Percentiles rank a stretch among this genome's conserved stretches.
These are phyloP conservation scores for Mythimna impura DNA, from an alignment of 2,888 invertebrate genomes.

Conservation along the genomic window DNA sequence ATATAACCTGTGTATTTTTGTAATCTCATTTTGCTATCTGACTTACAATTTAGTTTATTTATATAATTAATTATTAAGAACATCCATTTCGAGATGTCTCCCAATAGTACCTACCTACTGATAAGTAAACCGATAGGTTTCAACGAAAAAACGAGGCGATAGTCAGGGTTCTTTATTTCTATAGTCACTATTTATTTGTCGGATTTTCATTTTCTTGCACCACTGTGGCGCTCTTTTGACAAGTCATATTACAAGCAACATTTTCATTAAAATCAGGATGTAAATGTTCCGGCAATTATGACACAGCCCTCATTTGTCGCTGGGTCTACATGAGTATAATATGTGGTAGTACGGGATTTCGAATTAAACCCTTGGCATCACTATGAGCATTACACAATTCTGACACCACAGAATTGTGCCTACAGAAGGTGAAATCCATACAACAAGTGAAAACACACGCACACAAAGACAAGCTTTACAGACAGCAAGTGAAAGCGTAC, in stretches of 20 bases:
- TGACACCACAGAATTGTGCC: neutral
- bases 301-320: neutral
- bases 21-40: no score
- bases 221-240: neutral
- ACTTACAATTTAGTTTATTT: no score
- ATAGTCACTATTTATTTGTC: no score
- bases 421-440: constrained; percentile 1
- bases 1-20: no score
- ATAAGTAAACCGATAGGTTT: no score
- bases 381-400: constrained; percentile 9
- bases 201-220: no score
- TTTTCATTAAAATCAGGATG: constrained; percentile 6
- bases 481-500: neutral
- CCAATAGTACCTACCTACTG: no score
- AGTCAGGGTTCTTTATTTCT: no score
- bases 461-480: neutral
- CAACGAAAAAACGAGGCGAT: no score
- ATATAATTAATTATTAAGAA: no score
- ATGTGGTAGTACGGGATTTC: constrained; percentile 11
- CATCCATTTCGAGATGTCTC: no score
- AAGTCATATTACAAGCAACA: neutral
- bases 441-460: neutral
- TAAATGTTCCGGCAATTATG: constrained; percentile 12
- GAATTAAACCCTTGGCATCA: constrained; percentile 16
- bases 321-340: constrained; percentile 21